phyloP scores from a whole-genome alignment of 2,888 invertebrate genomes.

The Argyresthia goedartella region DNA sequence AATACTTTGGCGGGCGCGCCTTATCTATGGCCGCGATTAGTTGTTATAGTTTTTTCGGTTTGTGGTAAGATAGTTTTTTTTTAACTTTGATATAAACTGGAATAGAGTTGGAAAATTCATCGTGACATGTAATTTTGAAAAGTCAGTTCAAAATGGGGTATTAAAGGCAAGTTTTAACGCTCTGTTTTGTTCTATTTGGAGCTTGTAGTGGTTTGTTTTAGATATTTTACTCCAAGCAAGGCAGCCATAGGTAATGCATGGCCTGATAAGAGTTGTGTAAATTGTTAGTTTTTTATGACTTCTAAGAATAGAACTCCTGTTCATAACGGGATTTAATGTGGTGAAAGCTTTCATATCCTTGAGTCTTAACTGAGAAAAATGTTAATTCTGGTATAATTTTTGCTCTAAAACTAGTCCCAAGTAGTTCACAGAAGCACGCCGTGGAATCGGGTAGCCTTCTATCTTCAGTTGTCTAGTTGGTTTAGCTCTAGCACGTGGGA shows the following conservation, averaged over 20 bases:
- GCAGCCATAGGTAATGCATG: too few relatives aligned
- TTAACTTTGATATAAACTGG: not conserved
- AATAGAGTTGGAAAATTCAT: not conserved
- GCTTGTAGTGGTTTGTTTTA: not conserved
- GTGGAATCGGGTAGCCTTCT: not conserved
- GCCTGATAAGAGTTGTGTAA: not conserved
- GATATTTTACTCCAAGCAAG: constrained; percentile 6
- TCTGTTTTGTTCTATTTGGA: constrained; percentile 6
- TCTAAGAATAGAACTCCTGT: constrained; percentile 1
- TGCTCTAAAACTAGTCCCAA: constrained; percentile 2
- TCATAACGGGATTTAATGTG: constrained; percentile 1
- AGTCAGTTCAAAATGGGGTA: constrained; percentile 4
- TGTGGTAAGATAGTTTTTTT: not conserved
- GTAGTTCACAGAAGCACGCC: constrained; percentile 3
- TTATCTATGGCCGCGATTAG: not conserved
- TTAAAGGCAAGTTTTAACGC: too few relatives aligned
- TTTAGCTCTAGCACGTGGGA: not conserved
- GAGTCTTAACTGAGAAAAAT: not conserved
- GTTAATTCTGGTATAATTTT: constrained; percentile 4
- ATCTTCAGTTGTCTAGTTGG: not conserved
- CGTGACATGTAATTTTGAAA: not conserved
- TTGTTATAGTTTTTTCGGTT: not conserved
- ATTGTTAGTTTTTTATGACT: not conserved
- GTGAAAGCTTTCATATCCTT: constrained; percentile 1
- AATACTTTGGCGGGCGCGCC: not conserved